phyloP scores from a whole-genome alignment of 2,113 vertebrate species.

The Narcine bancroftii region DNA sequence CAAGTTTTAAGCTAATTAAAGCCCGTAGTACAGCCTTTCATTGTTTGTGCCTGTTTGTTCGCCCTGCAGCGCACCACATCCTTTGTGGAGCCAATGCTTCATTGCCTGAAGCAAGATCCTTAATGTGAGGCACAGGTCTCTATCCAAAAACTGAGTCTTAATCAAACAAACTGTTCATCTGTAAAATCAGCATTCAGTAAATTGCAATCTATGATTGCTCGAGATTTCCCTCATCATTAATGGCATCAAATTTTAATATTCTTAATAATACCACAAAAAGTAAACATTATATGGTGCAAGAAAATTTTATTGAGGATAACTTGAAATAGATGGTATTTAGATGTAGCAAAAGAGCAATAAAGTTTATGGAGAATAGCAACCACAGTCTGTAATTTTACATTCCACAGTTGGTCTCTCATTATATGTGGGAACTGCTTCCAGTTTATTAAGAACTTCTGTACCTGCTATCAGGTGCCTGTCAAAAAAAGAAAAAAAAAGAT shows the following conservation, averaged over 20 bases:
- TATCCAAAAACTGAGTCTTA: not conserved
- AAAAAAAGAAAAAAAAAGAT: slow-evolving; percentile 39
- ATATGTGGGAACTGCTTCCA: slow-evolving; percentile 61
- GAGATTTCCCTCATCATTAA: not conserved
- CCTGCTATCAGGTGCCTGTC: slow-evolving; percentile 73
- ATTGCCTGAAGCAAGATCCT: not conserved
- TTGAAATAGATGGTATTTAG: not conserved
- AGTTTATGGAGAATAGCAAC: slow-evolving; percentile 51
- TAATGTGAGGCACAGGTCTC: not conserved
- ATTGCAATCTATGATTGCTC: too few relatives aligned
- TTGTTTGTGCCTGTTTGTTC: too few relatives aligned
- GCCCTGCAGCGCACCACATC: too few relatives aligned
- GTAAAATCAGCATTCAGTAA: not conserved
- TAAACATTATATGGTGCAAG: slow-evolving; percentile 6
- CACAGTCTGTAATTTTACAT: slow-evolving; percentile 65
- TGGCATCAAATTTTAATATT: not conserved
- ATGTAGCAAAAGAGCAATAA: not conserved
- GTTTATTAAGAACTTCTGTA: slow-evolving; percentile 60
- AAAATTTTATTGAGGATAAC: not conserved
- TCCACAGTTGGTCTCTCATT: slow-evolving; percentile 65
- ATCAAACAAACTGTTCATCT: not conserved
- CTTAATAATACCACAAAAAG: too few relatives aligned
- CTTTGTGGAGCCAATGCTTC: too few relatives aligned
- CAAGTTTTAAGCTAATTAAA: too few relatives aligned
- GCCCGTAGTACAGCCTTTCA: too few relatives aligned